Base-by-base conservation (phyloP, 2,888 invertebrate species). In the Bugula neritina region DNA sequence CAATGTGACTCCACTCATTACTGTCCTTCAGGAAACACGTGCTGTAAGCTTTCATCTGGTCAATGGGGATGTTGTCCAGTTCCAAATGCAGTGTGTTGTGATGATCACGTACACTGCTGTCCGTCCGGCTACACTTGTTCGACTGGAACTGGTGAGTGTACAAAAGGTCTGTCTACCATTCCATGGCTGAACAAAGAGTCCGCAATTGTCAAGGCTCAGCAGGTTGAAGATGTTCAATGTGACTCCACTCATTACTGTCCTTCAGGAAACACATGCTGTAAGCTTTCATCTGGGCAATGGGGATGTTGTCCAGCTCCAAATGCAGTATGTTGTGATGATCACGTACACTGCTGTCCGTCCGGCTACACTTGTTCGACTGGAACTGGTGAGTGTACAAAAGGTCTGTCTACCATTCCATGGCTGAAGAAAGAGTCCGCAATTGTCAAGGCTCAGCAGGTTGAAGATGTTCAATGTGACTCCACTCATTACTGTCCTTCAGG, bases 21-120 rank as follows among this genome's bases (percentile, higher is more conserved):
- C 34, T 80, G 80, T 73, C 76, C 76, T 3, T 74, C 71, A 71
- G 75, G 74, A 17, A 71, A 76, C 34, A 81, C 82, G 3, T 83
- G 82, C 71, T 83, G 83, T 74, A 72, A 72, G 35, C 69, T 79
- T 57, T 55, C 72, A 0, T 69, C 71, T 70, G 77, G 77, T 2
- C 69, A 74, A 3, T 83, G 77, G 73, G 81, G 79, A 13, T 83
- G 83, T 73, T 83, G 83, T 75, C 81, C 82, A 2, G 72, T 78
- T n/a, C 73, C 74, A 27, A 73, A 76, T 74, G 76, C 78, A 27
- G 72, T 74, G 1, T 80, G 80, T 63, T 80, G 80, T 72, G 35
- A 71, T 3, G 79, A 80, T 71, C 72, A 75, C 10, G 21, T 75
- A 10, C 78, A 80, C 55, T 80, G 80, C 72, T 80, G 79, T 70